Conservation (phyloP, 2,113 vertebrate genomes). For the Cephalopterus ornatus region DNA sequence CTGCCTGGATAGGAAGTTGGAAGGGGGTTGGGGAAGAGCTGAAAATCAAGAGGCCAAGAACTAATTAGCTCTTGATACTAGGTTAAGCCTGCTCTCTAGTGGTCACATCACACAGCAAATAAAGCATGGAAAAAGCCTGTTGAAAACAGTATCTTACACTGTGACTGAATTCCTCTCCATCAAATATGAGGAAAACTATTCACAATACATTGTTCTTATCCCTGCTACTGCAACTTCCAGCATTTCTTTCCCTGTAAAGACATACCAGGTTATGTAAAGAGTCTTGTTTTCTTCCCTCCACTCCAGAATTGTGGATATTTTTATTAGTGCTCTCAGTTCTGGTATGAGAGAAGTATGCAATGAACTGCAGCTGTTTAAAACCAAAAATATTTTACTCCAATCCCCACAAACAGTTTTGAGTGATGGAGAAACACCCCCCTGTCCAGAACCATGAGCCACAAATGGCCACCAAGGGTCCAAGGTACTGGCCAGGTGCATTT, state of each 20-base stretch:
- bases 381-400: neutral
- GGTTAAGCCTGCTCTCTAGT: slow-evolving; percentile 75
- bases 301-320: neutral
- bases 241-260: neutral
- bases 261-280: too few species aligned
- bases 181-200: neutral
- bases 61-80: slow-evolving; percentile 58
- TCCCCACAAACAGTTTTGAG: neutral
- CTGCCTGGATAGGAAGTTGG: slow-evolving; percentile 6
- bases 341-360: neutral
- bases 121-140: neutral
- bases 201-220: neutral
- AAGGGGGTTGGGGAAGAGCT: neutral
- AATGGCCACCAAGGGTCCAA: accelerated
- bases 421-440: neutral
- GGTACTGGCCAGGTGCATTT: neutral
- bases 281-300: neutral
- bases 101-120: slow-evolving; percentile 43
- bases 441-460: neutral
- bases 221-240: neutral
- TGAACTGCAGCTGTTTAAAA: neutral
- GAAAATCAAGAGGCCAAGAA: slow-evolving; percentile 43
- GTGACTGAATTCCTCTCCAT: neutral
- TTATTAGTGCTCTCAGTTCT: neutral
- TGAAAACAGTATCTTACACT: neutral